Evolutionary conservation across 2,888 invertebrate genomes (phyloP).

Genomic region (Rotaria sp.): DNA sequence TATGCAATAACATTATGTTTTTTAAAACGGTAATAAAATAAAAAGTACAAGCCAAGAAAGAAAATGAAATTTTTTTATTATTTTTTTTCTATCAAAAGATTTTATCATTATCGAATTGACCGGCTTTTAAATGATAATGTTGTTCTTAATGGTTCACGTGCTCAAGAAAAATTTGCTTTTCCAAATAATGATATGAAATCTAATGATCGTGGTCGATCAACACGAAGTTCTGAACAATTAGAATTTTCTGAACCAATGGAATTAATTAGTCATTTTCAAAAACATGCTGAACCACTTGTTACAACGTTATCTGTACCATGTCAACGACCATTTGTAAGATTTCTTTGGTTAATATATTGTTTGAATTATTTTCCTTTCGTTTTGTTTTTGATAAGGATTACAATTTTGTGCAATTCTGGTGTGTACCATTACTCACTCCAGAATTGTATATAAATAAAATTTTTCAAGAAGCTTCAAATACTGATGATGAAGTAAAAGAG

Average conservation of each 20-base stretch:
- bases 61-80: neutral
- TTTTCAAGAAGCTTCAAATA: neutral
- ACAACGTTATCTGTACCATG: slow-evolving; percentile 49
- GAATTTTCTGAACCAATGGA: slow-evolving; percentile 52
- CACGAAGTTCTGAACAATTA: neutral
- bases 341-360: neutral
- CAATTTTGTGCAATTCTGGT: neutral
- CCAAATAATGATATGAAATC: neutral
- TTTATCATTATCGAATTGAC: slow-evolving; percentile 55
- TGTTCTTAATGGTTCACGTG: neutral
- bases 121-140: slow-evolving; percentile 51
- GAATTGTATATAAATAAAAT: neutral
- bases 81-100: slow-evolving; percentile 44
- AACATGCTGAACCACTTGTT: slow-evolving; percentile 50
- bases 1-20: slow-evolving; percentile 53
- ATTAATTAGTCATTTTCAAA: slow-evolving; percentile 50
- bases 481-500: neutral
- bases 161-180: neutral
- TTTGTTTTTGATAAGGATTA: neutral
- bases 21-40: neutral
- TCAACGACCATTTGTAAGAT: slow-evolving; percentile 44
- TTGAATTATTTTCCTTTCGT: neutral
- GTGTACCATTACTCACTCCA: neutral
- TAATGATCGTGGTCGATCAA: neutral
- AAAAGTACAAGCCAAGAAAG: neutral